Evolutionary conservation across 2,888 invertebrate genomes (phyloP).

Genomic region (Hirtodrosophila alboralis): DNA sequence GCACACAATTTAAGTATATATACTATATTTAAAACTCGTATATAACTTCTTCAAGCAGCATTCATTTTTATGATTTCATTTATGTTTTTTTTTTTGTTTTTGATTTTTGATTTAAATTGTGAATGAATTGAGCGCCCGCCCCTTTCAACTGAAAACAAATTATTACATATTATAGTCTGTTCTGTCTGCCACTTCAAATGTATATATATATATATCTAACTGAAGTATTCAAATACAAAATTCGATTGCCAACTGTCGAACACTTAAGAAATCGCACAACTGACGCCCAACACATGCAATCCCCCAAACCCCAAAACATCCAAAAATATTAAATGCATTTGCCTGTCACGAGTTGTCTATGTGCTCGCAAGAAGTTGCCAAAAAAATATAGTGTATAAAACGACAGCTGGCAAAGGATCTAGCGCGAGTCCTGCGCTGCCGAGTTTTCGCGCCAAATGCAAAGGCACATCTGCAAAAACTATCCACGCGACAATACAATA

Average conservation of each 20-base stretch:
- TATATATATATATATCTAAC: constrained; percentile 4
- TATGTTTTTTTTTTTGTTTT: constrained; percentile 10
- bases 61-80: constrained; percentile 73
- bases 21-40: constrained; percentile 10
- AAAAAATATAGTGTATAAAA: constrained; percentile 45
- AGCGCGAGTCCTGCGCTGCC: constrained; percentile 29
- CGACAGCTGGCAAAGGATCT: constrained; percentile 62
- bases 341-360: constrained; percentile 56
- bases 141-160: neutral
- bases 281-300: constrained; percentile 64
- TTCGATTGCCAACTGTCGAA: constrained; percentile 69
- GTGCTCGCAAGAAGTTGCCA: constrained; percentile 63
- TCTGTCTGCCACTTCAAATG: constrained; percentile 35
- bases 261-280: constrained; percentile 67
- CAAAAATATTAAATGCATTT: constrained; percentile 51
- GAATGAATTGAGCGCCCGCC: constrained; percentile 2
- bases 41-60: constrained; percentile 57
- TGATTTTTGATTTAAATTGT: constrained; percentile 12
- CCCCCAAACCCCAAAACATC: too few species aligned
- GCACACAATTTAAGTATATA: neutral
- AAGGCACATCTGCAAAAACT: constrained; percentile 68
- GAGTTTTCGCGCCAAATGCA: constrained; percentile 72
- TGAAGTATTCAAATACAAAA: constrained; percentile 21
- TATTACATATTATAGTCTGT: too few species aligned
- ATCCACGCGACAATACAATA: constrained; percentile 67